Evolutionary conservation across 1,140 invertebrate genomes (phyloP).

Genomic region (Magallana angulata): DNA sequence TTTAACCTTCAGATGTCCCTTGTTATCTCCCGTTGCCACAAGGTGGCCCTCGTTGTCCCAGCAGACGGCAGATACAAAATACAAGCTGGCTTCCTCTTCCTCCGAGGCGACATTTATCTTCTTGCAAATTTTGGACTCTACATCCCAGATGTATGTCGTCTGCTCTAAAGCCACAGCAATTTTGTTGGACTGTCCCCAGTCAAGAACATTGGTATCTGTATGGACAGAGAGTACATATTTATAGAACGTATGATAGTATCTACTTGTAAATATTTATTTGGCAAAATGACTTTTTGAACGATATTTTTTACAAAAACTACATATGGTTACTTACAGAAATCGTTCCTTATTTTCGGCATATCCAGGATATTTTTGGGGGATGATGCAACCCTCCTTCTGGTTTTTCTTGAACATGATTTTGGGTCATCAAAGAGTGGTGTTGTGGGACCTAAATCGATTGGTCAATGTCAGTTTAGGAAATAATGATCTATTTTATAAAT

Average conservation of each 20-base stretch:
- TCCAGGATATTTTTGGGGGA: constrained; percentile 53
- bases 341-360: constrained; percentile 49
- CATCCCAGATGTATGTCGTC: constrained; percentile 54
- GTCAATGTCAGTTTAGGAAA: too few species aligned
- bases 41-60: constrained; percentile 50
- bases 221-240: not conserved
- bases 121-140: constrained; percentile 44
- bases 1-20: constrained; percentile 49
- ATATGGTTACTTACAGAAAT: constrained; percentile 51
- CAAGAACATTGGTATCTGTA: constrained; percentile 54
- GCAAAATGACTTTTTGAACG: not conserved
- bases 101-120: constrained; percentile 15
- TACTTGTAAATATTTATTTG: not conserved
- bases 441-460: not conserved
- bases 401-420: not conserved
- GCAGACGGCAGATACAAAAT: constrained; percentile 50
- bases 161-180: constrained; percentile 54
- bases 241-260: not conserved
- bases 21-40: constrained; percentile 51
- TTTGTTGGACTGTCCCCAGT: constrained; percentile 56
- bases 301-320: not conserved
- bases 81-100: constrained; percentile 21
- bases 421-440: not conserved
- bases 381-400: constrained; percentile 33
- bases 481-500: too few species aligned